phyloP scores from a whole-genome alignment of 2,888 invertebrate species.

The Shargacucullia verbasci region DNA sequence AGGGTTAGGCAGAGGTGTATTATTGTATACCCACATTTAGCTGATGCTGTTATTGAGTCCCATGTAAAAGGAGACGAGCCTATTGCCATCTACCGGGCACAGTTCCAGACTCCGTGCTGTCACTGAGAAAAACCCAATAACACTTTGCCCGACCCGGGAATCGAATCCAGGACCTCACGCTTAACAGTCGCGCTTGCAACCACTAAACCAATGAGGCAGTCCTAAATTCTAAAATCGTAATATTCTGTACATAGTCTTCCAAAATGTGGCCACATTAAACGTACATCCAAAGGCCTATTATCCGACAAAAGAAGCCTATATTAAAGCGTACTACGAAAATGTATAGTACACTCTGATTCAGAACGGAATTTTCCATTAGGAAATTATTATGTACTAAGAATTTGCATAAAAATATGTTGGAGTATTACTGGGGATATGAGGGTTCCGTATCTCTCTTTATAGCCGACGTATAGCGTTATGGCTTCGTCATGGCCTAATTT shows the following conservation, averaged over 20 bases:
- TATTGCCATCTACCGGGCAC: no score
- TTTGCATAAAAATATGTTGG: slow-evolving; percentile 53
- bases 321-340: slow-evolving; percentile 34
- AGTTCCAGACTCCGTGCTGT: no score
- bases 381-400: slow-evolving; percentile 47
- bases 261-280: slow-evolving; percentile 15
- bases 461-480: slow-evolving; percentile 11
- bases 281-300: slow-evolving; percentile 20
- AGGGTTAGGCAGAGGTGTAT: no score
- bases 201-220: no score
- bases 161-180: no score
- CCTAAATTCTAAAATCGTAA: no score
- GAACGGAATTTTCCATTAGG: slow-evolving; percentile 46
- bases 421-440: slow-evolving; percentile 27
- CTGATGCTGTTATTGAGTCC: no score
- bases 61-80: no score
- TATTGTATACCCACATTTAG: no score
- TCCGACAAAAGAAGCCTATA: slow-evolving; percentile 25
- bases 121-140: no score
- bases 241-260: slow-evolving; percentile 6
- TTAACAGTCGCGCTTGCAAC: no score
- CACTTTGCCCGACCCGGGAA: no score
- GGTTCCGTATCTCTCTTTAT: slow-evolving; percentile 6
- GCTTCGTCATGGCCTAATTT: slow-evolving; percentile 1
- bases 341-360: slow-evolving; percentile 21